phyloP scores from a whole-genome alignment of 2,888 invertebrate genomes.

The Eristalinus aeneus region DNA sequence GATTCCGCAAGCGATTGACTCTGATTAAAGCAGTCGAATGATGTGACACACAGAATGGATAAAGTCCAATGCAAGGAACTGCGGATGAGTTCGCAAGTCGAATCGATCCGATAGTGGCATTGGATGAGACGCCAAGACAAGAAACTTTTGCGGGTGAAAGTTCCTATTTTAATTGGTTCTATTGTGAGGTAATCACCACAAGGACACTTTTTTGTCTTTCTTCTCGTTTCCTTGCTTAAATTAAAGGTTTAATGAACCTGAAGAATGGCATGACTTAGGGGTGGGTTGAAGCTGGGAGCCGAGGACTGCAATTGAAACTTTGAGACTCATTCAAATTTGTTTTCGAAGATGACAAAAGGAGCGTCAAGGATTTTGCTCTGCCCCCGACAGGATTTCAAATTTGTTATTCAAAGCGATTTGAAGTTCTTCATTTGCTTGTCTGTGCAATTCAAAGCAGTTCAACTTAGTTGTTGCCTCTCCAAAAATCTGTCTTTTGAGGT shows the following conservation, averaged over 20 bases:
- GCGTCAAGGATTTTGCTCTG: constrained; percentile 35
- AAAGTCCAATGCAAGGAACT: constrained; percentile 24
- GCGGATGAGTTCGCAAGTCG: constrained; percentile 3
- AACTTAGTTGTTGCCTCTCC: background rate
- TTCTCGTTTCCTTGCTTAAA: constrained; percentile 46
- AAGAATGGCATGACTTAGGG: constrained; percentile 36
- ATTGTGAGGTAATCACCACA: constrained; percentile 72
- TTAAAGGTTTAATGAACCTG: constrained; percentile 67
- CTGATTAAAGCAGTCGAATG: constrained; percentile 39
- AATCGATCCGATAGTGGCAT: constrained; percentile 34
- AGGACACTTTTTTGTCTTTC: constrained; percentile 46
- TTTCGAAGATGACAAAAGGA: constrained; percentile 6
- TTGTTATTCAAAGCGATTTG: constrained; percentile 29
- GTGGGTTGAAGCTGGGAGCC: background rate
- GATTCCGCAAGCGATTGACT: constrained; percentile 50
- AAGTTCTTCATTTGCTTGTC: background rate
- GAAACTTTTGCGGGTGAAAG: constrained; percentile 50
- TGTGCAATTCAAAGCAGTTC: constrained; percentile 36
- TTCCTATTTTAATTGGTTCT: constrained; percentile 71
- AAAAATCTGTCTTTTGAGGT: background rate
- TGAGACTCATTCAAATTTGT: constrained; percentile 50
- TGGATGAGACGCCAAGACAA: constrained; percentile 44
- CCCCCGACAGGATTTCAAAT: constrained; percentile 31
- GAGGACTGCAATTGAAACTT: constrained; percentile 18
- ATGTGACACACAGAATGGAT: constrained; percentile 43